A percentile compares a stretch with the other conserved stretches of the same genome.
Conservation (phyloP, 35 echinoderm and acorn worm species). For the Strongylocentrotus purpuratus region DNA sequence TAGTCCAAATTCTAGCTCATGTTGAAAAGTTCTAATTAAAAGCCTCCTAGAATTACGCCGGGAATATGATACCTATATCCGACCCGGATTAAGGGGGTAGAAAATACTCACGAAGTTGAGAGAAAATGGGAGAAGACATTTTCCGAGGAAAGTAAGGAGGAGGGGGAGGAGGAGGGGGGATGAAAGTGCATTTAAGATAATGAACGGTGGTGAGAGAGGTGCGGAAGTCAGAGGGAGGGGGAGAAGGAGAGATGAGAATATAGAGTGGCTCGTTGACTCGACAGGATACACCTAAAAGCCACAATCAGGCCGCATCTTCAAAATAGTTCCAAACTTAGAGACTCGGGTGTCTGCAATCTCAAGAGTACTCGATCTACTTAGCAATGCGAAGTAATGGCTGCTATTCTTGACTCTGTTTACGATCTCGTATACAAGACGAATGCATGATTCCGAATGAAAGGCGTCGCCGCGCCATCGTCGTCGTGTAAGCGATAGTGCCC, state of each 20-base stretch:
- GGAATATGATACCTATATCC: conserved; percentile 33
- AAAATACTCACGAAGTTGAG: background rate
- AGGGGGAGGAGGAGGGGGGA: background rate
- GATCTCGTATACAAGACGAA: too few relatives aligned
- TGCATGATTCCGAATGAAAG: too few relatives aligned
- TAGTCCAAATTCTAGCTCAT: background rate
- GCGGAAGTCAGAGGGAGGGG: background rate
- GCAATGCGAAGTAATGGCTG: too few relatives aligned
- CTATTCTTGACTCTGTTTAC: too few relatives aligned
- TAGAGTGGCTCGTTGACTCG: background rate
- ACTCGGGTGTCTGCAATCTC: too few relatives aligned
- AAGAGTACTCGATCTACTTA: too few relatives aligned
- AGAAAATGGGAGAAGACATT: background rate
- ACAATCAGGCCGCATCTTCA: conserved; percentile 9
- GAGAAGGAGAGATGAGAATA: background rate
- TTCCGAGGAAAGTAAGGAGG: background rate
- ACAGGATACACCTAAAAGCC: background rate
- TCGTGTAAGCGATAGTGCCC: too few relatives aligned
- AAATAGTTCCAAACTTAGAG: background rate
- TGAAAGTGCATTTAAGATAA: background rate
- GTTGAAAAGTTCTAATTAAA: conserved; percentile 42
- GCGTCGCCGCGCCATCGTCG: too few relatives aligned
- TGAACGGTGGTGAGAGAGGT: background rate
- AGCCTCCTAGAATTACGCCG: conserved; percentile 42
- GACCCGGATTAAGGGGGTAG: background rate